Evolutionary conservation across 1,140 invertebrate species (phyloP).

Genomic region (Doryteuthis pealeii): DNA sequence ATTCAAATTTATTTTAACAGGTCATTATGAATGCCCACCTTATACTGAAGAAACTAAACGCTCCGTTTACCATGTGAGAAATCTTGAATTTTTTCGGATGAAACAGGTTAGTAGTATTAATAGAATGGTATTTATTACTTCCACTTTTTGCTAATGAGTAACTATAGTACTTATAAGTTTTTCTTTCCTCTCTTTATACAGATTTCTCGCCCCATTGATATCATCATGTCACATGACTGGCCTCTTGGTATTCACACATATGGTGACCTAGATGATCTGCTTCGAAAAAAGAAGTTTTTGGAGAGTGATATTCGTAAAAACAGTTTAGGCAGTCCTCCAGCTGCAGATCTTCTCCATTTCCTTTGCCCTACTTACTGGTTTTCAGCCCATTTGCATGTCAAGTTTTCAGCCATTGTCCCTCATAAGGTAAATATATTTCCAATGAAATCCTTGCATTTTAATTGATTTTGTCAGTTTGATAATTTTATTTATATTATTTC

Average conservation of each 20-base stretch:
- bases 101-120: constrained; percentile 66
- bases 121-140: too few species aligned
- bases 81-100: constrained; percentile 83
- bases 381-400: constrained; percentile 94
- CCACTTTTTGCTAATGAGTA: background rate
- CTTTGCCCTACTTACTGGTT: constrained; percentile 94
- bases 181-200: constrained; percentile 39
- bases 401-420: constrained; percentile 85
- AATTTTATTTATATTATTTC: background rate
- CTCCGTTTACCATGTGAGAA: constrained; percentile 91
- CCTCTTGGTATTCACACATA: constrained; percentile 84
- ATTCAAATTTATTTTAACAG: constrained; percentile 54
- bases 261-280: constrained; percentile 75
- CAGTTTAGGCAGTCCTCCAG: constrained; percentile 80
- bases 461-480: background rate
- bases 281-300: constrained; percentile 84
- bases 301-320: constrained; percentile 80
- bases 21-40: constrained; percentile 84
- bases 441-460: background rate
- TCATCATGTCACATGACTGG: constrained; percentile 97
- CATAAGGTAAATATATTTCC: constrained; percentile 62
- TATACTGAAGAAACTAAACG: constrained; percentile 77
- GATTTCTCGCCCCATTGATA: constrained; percentile 71
- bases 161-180: too few species aligned
- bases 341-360: constrained; percentile 75